Evolutionary conservation across 2,888 invertebrate species (phyloP).

Genomic region (Omphaloscelis lunosa): DNA sequence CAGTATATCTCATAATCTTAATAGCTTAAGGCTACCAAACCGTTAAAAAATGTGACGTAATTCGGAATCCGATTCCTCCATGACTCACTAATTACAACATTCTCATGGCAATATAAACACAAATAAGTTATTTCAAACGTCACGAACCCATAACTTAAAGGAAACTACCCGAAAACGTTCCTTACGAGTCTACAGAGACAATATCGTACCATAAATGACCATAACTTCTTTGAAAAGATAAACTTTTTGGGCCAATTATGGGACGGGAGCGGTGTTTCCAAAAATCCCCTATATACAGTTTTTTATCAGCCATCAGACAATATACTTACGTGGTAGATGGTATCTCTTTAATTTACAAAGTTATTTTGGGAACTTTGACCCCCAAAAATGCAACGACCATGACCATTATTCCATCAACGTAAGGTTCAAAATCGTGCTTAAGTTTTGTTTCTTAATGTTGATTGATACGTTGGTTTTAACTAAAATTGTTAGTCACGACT

Average conservation of each 20-base stretch:
- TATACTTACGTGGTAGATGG: slow-evolving; percentile 84
- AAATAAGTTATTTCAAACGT: slow-evolving; percentile 70
- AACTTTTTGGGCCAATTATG: slow-evolving; percentile 86
- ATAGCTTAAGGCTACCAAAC: slow-evolving; percentile 15
- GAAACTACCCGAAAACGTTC: slow-evolving; percentile 69
- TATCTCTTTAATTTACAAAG: slow-evolving; percentile 79
- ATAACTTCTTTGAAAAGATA: slow-evolving; percentile 88
- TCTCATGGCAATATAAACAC: slow-evolving; percentile 74
- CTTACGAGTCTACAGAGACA: slow-evolving; percentile 78
- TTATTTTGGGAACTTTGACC: slow-evolving; percentile 18
- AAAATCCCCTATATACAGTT: slow-evolving; percentile 83
- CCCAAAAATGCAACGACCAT: neutral
- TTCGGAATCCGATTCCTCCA: slow-evolving; percentile 43
- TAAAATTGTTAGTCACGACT: slow-evolving; percentile 86
- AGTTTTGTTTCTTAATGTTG: neutral
- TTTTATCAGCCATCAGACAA: slow-evolving; percentile 85
- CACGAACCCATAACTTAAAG: slow-evolving; percentile 82
- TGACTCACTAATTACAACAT: slow-evolving; percentile 73
- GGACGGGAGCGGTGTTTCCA: slow-evolving; percentile 85
- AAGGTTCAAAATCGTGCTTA: slow-evolving; percentile 34
- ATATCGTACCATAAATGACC: slow-evolving; percentile 83
- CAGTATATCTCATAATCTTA: slow-evolving; percentile 39
- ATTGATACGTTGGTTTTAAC: slow-evolving; percentile 67
- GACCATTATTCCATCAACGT: rapidly evolving
- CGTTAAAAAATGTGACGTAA: slow-evolving; percentile 43